Evolutionary conservation across 2,113 vertebrate species (phyloP).

Genomic region (Dinomys branickii): DNA sequence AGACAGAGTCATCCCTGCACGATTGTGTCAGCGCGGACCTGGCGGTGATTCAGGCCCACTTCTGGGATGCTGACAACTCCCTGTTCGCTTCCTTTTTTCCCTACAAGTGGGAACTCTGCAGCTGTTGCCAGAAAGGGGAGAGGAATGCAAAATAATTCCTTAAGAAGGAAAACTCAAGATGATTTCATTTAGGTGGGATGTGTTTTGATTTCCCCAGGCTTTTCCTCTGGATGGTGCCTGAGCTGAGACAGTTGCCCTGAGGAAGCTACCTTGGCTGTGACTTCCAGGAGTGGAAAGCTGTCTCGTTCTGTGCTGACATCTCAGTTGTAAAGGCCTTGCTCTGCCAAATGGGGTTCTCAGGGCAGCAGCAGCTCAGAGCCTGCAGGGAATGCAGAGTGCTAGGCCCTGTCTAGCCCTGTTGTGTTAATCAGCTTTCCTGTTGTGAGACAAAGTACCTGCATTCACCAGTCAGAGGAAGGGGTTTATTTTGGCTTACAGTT

Average conservation of each 20-base stretch:
- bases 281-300: background rate
- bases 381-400: background rate
- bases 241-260: background rate
- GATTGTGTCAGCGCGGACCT: background rate
- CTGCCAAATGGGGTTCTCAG: background rate
- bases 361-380: rapidly evolving
- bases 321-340: rapidly evolving
- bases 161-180: background rate
- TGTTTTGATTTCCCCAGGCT: background rate
- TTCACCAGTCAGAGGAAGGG: no score
- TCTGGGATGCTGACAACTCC: rapidly evolving
- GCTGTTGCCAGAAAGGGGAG: no score
- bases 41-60: background rate
- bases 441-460: background rate
- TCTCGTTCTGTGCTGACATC: background rate
- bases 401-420: background rate
- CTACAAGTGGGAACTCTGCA: background rate
- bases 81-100: background rate
- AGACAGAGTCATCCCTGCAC: background rate
- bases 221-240: background rate
- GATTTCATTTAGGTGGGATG: background rate
- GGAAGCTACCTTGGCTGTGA: rapidly evolving
- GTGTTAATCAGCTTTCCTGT: background rate
- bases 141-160: background rate
- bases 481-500: background rate